Base-by-base conservation (phyloP, 53 echinoderm and acorn worm genomes). In the Temnopleurus reevesii region DNA sequence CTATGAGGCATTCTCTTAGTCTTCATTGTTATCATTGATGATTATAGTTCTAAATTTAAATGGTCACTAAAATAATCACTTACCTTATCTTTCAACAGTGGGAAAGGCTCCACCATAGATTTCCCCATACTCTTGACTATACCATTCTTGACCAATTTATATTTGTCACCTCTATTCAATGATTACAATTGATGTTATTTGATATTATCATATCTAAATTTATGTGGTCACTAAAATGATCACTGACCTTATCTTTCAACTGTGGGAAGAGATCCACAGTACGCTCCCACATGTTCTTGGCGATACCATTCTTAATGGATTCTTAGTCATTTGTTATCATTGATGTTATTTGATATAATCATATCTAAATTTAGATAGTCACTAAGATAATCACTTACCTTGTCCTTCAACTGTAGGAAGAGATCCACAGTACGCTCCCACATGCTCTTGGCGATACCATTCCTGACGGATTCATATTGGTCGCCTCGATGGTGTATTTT, bases 41-140 rank as follows among this genome's bases (percentile, higher is more conserved):
- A n/a, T n/a, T n/a, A n/a, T n/a, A n/a, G n/a, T n/a, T n/a, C n/a
- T n/a, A n/a, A n/a, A n/a, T n/a, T n/a, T n/a, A n/a, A n/a, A n/a
- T n/a, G n/a, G n/a, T n/a, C n/a, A n/a, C n/a, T n/a, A n/a, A n/a
- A n/a, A n/a, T n/a, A n/a, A n/a, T n/a, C n/a, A 71, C 71, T 23
- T 0, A 96, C 97, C 92, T 95, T 96, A 45, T 91, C 97, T 31
- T 94, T 90, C 26, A 97, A 91, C 9, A 95, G 95, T 12, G 97
- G 97, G 89, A 89, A 97, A 34, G 84, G 65, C 31, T 83, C 27
- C 10, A 91, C 66, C 25, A 91, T 89, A 29, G 92, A 94, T 46
- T 97, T 90, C 97, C 97, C 95, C 95, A 95, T 95, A 65, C 55
- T 92, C 8, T 97, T 64, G 4, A 89, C 92, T 18, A 97, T 92